Base-by-base conservation (phyloP, 2,113 vertebrate genomes). In the Oophaga pumilio region DNA sequence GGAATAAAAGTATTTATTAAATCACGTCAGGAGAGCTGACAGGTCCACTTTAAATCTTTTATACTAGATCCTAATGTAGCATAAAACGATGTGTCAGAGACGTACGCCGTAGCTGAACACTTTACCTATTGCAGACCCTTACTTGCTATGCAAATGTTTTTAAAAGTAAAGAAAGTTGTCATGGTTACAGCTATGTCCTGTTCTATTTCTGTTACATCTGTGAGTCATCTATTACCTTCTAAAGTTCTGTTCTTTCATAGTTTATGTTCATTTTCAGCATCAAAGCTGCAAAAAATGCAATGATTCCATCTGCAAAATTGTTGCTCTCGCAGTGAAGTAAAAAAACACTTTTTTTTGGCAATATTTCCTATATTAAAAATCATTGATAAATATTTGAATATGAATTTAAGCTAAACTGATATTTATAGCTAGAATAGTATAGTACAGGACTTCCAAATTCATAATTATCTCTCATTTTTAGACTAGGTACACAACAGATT, bases 171-270 rank as follows among this genome's bases (percentile, higher is more conserved):
- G 50, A 77, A 33, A 26, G 84, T 85, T 85, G 73, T 24, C 84
- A 85, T 85, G 57, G 84, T 62, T 56, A 85, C 56, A 20, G 22
- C 71, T 62, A 33, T 64, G 73, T 24, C 73, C 57, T 76, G 33
- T 85, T 59, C 84, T 85, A 85, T 85, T 85, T 85, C 68, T 85
- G 57, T 50, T 85, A 64, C 57, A 77, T 76, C 84, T 77, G 71
- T 76, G 50, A 64, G 28, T 50, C 49, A 0, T 64, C 28, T 76
- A 64, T 4, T 33, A 76, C 56, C 56, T 50, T 56, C 83, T 33
- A 74, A 85, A 76, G 68, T 85, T 76, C 1, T 49, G 10, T 85
- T 74, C 28, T 74, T 76, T 60, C 80, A 82, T 52, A 33, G 28
- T 66, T 82, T 64, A 11, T 82, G 80, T 43, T 66, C 15, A 2